Percentiles rank a stretch among this genome's conserved stretches.
phyloP scores from a whole-genome alignment of 2,888 invertebrate species.

The Rhaphigaster nebulosa region DNA sequence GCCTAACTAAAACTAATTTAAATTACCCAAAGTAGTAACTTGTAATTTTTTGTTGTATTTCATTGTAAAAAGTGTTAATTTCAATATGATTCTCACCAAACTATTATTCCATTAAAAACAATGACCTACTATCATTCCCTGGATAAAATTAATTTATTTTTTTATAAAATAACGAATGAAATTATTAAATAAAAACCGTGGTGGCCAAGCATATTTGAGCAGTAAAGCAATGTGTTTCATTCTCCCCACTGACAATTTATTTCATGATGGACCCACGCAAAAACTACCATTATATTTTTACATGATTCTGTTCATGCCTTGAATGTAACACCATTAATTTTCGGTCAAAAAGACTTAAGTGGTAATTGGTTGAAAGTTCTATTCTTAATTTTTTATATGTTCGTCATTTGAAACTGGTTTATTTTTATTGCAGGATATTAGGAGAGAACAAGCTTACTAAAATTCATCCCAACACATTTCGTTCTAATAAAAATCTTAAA shows the following conservation, averaged over 20 bases:
- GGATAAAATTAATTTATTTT: neutral
- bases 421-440: slow-evolving; percentile 75
- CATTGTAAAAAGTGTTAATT: neutral
- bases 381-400: neutral
- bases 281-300: neutral
- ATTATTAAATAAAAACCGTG: too few species aligned
- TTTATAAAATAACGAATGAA: neutral
- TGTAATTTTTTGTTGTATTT: neutral
- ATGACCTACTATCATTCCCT: neutral
- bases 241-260: neutral
- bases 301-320: neutral
- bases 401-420: neutral
- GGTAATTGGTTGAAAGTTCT: neutral
- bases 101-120: neutral
- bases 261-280: neutral
- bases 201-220: too few species aligned
- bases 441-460: slow-evolving; percentile 81
- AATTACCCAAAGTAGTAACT: neutral
- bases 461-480: slow-evolving; percentile 78
- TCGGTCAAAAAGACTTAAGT: neutral
- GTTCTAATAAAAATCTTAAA: slow-evolving; percentile 73
- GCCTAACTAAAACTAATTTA: neutral
- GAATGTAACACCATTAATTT: neutral
- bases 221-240: neutral
- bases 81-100: neutral